Evolutionary conservation across 1,140 invertebrate species (phyloP).

Genomic region (Scaptodrosophila lebanonensis): DNA sequence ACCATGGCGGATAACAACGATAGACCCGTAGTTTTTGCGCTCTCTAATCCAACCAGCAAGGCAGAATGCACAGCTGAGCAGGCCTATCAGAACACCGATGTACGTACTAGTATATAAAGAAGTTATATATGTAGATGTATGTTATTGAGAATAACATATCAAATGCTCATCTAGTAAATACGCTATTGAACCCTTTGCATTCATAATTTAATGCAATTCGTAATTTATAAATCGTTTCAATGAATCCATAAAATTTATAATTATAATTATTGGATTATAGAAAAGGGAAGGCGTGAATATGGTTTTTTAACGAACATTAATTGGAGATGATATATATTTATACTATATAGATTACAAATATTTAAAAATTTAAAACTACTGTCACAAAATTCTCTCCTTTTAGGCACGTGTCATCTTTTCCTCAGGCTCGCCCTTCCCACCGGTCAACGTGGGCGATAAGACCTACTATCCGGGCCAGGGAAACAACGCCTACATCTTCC

Average conservation of each 20-base stretch:
- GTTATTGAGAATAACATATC: too few relatives aligned
- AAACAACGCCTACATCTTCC: constrained; percentile 98
- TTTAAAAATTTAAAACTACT: neutral
- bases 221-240: too few relatives aligned
- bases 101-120: constrained; percentile 78
- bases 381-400: neutral
- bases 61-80: constrained; percentile 97
- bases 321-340: too few relatives aligned
- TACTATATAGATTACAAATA: constrained; percentile 14
- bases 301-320: too few relatives aligned
- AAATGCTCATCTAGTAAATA: too few relatives aligned
- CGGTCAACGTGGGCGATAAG: constrained; percentile 87
- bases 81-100: constrained; percentile 91
- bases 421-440: constrained; percentile 93
- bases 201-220: too few relatives aligned
- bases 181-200: too few relatives aligned
- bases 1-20: constrained; percentile 92
- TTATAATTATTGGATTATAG: too few relatives aligned
- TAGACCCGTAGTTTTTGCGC: constrained; percentile 93
- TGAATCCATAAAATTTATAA: too few relatives aligned
- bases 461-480: constrained; percentile 94
- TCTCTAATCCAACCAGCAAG: constrained; percentile 97
- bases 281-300: too few relatives aligned
- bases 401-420: constrained; percentile 94
- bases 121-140: too few relatives aligned